phyloP scores from a whole-genome alignment of 2,888 invertebrate species.

The Agonopterix heracliana region DNA sequence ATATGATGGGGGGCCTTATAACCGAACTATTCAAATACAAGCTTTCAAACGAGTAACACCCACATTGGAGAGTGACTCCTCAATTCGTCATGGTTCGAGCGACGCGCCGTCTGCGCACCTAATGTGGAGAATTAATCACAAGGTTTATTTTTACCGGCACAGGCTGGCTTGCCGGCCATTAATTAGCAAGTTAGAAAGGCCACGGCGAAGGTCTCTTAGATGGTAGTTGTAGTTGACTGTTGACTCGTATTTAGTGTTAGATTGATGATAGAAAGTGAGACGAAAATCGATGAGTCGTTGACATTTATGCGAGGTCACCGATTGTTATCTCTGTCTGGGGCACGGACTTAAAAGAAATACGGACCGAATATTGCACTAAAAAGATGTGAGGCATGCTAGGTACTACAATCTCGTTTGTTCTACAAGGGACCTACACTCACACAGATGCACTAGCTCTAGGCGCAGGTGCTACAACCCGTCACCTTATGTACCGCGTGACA shows the following conservation, averaged over 20 bases:
- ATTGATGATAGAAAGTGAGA: too few relatives aligned
- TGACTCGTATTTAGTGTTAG: constrained; percentile 8
- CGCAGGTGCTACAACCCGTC: too few relatives aligned
- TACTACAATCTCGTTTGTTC: too few relatives aligned
- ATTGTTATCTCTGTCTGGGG: too few relatives aligned
- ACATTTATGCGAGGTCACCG: too few relatives aligned
- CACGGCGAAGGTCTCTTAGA: constrained; percentile 51
- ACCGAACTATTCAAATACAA: constrained; percentile 34
- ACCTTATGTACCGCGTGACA: too few relatives aligned
- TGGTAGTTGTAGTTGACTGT: constrained; percentile 13
- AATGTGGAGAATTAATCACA: constrained; percentile 32
- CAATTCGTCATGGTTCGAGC: constrained; percentile 47
- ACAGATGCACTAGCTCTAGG: too few relatives aligned
- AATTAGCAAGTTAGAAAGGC: constrained; percentile 55
- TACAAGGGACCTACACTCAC: too few relatives aligned
- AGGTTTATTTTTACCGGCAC: constrained; percentile 50
- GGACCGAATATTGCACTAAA: too few relatives aligned
- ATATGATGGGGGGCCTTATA: constrained; percentile 16
- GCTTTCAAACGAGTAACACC: constrained; percentile 18
- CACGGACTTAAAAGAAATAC: too few relatives aligned
- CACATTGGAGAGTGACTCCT: constrained; percentile 29
- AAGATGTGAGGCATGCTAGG: too few relatives aligned
- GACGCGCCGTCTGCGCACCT: constrained; percentile 53
- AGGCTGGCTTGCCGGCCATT: constrained; percentile 27
- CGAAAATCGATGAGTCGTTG: too few relatives aligned